Evolutionary conservation across 2,113 vertebrate species (phyloP).

Genomic region (Eublepharis macularius): DNA sequence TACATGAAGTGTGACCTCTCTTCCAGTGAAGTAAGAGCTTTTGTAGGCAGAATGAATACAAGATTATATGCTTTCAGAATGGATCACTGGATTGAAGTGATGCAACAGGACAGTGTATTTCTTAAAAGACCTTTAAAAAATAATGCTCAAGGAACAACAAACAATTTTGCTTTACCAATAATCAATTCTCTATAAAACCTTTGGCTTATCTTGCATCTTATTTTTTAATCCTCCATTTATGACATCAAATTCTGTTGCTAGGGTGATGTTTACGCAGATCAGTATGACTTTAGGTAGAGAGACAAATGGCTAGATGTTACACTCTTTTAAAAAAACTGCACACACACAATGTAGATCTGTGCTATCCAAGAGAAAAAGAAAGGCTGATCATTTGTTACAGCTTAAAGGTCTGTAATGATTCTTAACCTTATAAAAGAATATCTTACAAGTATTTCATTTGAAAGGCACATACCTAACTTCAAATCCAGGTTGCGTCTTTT

Average conservation of each 20-base stretch:
- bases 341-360: neutral
- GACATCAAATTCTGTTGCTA: constrained; percentile 22
- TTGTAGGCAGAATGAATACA: neutral
- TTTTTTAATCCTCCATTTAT: constrained; percentile 19
- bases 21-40: neutral
- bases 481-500: no score
- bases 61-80: neutral
- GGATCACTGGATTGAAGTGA: neutral
- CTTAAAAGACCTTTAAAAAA: neutral
- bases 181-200: constrained; percentile 8
- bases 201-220: constrained; percentile 21
- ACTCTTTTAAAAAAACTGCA: neutral
- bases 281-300: constrained; percentile 38
- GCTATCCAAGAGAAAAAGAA: neutral
- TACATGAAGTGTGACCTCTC: no score
- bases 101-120: neutral
- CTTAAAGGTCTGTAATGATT: neutral
- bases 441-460: neutral
- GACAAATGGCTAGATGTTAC: constrained; percentile 1
- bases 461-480: neutral
- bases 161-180: neutral
- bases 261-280: constrained; percentile 40
- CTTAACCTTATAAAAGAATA: neutral
- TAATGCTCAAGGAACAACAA: neutral
- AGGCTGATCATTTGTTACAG: constrained; percentile 31